Evolutionary conservation across 2,113 vertebrate genomes (phyloP), one percentile per base, ranked within the genome.

Genomic region (Mellivora capensis): DNA sequence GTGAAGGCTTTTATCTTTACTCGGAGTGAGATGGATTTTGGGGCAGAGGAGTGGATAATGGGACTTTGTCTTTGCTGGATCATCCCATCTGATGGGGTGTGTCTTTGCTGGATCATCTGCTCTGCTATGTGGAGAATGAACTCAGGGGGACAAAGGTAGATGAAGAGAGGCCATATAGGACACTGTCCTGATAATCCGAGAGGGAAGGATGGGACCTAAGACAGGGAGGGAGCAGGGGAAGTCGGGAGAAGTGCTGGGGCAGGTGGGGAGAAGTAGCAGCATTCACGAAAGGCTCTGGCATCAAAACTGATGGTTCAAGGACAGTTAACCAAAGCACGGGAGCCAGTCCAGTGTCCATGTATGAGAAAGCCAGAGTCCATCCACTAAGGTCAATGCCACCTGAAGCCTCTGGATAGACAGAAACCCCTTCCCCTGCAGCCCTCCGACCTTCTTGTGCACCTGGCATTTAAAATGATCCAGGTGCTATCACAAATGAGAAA

Each of bases 191-290:
- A 15, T 59, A n/a, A 81, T 21, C 31, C 15, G 4, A 81, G 47
- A 82, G 37, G 44, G 31, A 71, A 67, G 10, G 3, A n/a, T 14
- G 67, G 9, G 82, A 18, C 20, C 76, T 54, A 87, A 42, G 54
- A 59, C 20, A 4, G 14, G 9, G 2, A 86, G 29, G n/a, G 10
- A 42, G 61, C 9, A 1, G 79, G 0, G 0, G 62, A 44, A 54
- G 52, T 31, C 39, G 12, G 44, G 57, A 64, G 76, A 42, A 84
- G 27, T 14, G 79, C 31, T 3, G 7, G 7, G 59, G 29, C 49
- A n/a, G 23, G 7, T 0, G 21, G 9, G 12, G n/a, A 79, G 71
- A 61, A 18, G 47, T 0, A 31, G 49, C 21, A 14, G 18, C 49
- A 12, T 18, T 61, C 42, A 1, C 2, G 17, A 2, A 14, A 81